These are phyloP conservation scores for Zele albiditarsus DNA, from an alignment of 2,888 invertebrate species.

Conservation along the genomic window DNA sequence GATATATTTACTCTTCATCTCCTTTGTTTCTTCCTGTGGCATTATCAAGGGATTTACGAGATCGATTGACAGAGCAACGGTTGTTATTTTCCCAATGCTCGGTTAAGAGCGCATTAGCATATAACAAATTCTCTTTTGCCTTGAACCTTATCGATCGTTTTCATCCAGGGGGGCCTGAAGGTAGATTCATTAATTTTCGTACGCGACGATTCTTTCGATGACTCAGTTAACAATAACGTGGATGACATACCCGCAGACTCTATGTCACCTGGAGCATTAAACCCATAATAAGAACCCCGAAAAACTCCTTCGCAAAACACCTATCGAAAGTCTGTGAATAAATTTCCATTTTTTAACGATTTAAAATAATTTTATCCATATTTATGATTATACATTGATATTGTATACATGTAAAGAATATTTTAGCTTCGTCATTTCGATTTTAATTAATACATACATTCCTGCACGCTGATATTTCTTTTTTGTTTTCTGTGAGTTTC, in stretches of 20 bases:
- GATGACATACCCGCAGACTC: neutral
- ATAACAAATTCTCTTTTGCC: constrained; percentile 17
- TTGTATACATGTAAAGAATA: constrained; percentile 32
- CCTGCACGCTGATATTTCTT: neutral
- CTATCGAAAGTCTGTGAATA: neutral
- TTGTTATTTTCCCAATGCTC: constrained; percentile 9
- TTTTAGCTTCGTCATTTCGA: too few relatives aligned
- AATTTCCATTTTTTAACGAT: constrained; percentile 13
- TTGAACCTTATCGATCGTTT: constrained; percentile 13
- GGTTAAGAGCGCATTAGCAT: constrained; percentile 17
- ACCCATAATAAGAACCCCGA: neutral
- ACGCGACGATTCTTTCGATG: constrained; percentile 8
- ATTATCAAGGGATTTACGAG: constrained; percentile 4
- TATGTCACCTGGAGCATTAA: neutral
- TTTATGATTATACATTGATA: constrained; percentile 25
- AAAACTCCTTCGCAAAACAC: neutral
- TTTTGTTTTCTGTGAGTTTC: neutral
- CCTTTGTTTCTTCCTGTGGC: neutral
- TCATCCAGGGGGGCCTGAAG: neutral
- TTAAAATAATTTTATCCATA: constrained; percentile 24
- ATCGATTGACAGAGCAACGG: constrained; percentile 4
- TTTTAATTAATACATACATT: too few relatives aligned
- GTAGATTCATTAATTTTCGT: constrained; percentile 30
- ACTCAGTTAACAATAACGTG: constrained; percentile 17
- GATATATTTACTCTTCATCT: constrained; percentile 3